Percentiles rank a stretch among this genome's conserved stretches.
phyloP scores from a whole-genome alignment of 1,140 invertebrate species.

The Drosophila sp. region DNA sequence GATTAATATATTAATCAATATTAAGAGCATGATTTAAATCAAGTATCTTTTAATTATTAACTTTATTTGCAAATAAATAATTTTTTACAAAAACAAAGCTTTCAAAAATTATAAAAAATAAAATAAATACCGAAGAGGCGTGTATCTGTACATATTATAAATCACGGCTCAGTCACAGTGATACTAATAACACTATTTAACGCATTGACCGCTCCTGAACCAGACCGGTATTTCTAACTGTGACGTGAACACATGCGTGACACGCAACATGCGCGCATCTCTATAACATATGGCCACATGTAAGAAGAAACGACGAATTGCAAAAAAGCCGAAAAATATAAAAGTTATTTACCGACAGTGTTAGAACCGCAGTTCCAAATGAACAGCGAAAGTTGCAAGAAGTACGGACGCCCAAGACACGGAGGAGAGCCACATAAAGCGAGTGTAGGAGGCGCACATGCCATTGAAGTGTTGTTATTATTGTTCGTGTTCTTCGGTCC shows the following conservation, averaged over 20 bases:
- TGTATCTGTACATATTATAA: no score
- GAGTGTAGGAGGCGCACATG: slow-evolving; percentile 38
- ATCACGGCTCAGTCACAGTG: no score
- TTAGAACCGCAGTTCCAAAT: slow-evolving; percentile 63
- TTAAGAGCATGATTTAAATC: no score
- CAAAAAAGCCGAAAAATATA: slow-evolving; percentile 51
- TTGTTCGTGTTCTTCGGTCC: slow-evolving; percentile 29
- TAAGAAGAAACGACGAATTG: slow-evolving; percentile 7
- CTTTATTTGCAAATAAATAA: no score
- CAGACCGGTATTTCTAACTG: background rate
- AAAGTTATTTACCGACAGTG: slow-evolving; percentile 61
- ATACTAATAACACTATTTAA: background rate
- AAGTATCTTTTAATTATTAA: no score
- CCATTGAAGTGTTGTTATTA: background rate
- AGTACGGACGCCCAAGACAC: slow-evolving; percentile 32
- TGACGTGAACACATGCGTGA: slow-evolving; percentile 3
- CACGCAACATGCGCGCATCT: slow-evolving; percentile 16
- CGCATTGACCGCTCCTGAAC: background rate
- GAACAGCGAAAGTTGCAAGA: slow-evolving; percentile 52
- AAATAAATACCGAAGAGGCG: no score
- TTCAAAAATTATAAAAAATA: no score
- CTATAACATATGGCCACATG: background rate
- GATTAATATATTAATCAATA: no score
- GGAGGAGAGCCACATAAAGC: slow-evolving; percentile 7
- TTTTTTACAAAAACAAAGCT: no score